These are phyloP conservation scores for Vulpes ferrilata DNA, from an alignment of 2,113 vertebrate species.

Conservation along the genomic window DNA sequence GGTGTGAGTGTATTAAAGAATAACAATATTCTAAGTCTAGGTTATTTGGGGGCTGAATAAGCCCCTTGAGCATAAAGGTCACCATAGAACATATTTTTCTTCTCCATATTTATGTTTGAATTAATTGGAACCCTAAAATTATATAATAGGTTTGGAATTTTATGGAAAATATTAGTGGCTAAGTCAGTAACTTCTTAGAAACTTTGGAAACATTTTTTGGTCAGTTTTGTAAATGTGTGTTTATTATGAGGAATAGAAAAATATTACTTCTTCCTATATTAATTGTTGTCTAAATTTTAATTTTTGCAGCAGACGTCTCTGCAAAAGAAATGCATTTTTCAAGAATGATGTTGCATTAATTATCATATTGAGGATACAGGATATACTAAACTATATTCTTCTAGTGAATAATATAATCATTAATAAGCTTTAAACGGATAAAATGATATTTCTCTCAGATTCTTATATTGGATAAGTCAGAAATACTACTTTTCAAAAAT, in stretches of 20 bases:
- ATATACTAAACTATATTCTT: not conserved
- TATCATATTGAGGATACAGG: not conserved
- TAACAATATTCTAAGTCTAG: conserved; percentile 28
- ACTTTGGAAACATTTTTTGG: not conserved
- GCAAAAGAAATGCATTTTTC: not conserved
- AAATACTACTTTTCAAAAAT: not conserved
- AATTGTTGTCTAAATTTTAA: not conserved
- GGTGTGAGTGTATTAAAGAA: conserved; percentile 46
- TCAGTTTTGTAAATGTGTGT: not conserved
- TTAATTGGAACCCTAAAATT: conserved; percentile 24
- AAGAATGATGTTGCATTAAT: not conserved
- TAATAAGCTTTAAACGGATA: not conserved
- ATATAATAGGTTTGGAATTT: conserved; percentile 42
- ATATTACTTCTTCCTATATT: not conserved
- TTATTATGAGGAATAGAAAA: not conserved
- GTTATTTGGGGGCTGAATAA: not conserved
- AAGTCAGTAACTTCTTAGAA: not conserved
- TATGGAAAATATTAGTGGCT: not conserved
- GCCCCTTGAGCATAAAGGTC: not conserved
- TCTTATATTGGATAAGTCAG: not conserved
- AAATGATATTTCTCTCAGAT: not conserved
- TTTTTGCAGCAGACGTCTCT: not conserved
- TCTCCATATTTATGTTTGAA: conserved; percentile 23
- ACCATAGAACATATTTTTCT: conserved; percentile 45
- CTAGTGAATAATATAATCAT: not conserved